Evolutionary conservation across 2,888 invertebrate species (phyloP).

Genomic region (Suillia variegata): DNA sequence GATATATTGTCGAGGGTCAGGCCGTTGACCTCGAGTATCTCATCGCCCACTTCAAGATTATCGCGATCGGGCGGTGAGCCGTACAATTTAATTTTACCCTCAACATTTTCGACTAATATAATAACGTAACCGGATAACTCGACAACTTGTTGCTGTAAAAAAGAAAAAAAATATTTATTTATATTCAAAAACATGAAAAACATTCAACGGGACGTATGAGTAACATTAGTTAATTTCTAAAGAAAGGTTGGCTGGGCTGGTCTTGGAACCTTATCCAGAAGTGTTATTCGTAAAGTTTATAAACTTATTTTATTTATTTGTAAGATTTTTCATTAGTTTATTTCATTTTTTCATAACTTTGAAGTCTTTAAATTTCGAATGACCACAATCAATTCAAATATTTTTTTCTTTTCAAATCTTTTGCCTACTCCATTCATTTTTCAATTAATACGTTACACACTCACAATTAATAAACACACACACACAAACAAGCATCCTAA

Average conservation of each 20-base stretch:
- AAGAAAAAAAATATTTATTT: neutral
- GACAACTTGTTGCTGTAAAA: slow-evolving; percentile 67
- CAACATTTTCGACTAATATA: slow-evolving; percentile 90
- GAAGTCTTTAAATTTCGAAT: too few relatives aligned
- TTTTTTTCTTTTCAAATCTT: neutral
- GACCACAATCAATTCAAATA: too few relatives aligned
- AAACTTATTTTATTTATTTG: too few relatives aligned
- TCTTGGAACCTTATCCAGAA: too few relatives aligned
- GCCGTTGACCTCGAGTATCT: slow-evolving; percentile 97
- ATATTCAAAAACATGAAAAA: neutral
- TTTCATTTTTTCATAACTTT: too few relatives aligned
- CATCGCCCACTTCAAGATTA: slow-evolving; percentile 93
- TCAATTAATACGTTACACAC: neutral
- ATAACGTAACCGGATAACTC: slow-evolving; percentile 95
- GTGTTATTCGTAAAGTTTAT: too few relatives aligned
- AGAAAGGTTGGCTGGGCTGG: too few relatives aligned
- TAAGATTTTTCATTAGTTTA: too few relatives aligned
- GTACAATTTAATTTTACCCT: slow-evolving; percentile 91
- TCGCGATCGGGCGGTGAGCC: slow-evolving; percentile 93
- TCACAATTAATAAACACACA: neutral
- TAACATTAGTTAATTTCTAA: neutral
- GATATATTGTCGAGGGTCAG: slow-evolving; percentile 89
- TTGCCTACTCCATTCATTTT: neutral
- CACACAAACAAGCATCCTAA: neutral
- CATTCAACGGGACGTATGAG: slow-evolving; percentile 7